These are phyloP conservation scores for Hedya salicella DNA, from an alignment of 2,888 invertebrate species.

Conservation along the genomic window DNA sequence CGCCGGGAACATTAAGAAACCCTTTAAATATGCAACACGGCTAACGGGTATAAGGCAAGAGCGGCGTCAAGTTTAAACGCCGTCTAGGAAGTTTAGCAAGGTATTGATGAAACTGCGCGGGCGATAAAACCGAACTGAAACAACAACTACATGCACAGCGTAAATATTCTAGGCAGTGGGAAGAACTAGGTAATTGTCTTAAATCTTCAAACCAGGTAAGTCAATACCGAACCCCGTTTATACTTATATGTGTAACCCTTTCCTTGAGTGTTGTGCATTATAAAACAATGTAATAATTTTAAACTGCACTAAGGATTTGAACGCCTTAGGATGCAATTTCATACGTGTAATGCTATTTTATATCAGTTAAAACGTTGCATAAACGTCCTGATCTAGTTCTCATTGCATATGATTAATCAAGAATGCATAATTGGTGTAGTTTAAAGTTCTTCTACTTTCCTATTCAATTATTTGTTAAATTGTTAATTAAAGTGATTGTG, in stretches of 20 bases:
- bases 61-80: conserved; percentile 35
- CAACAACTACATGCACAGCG: conserved; percentile 27
- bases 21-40: conserved; percentile 40
- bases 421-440: neutral
- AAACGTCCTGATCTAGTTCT: too few species aligned
- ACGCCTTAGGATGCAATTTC: too few species aligned
- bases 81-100: conserved; percentile 47
- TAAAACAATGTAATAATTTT: too few species aligned
- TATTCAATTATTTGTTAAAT: conserved; percentile 2
- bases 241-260: too few species aligned
- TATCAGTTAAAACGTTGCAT: neutral
- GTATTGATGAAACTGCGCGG: conserved; percentile 48
- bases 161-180: neutral
- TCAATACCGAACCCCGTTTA: too few species aligned
- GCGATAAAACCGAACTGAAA: conserved; percentile 40
- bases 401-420: neutral
- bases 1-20: conserved; percentile 37
- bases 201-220: conserved; percentile 54
- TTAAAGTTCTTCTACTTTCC: neutral
- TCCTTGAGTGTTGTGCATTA: too few species aligned
- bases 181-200: neutral
- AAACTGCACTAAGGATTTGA: too few species aligned
- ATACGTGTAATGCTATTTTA: neutral
- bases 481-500: conserved; percentile 43
- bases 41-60: conserved; percentile 24